Evolutionary conservation across 2,888 invertebrate genomes (phyloP), one percentile per base, ranked within the genome.

Genomic region (Ectemnius cavifrons): DNA sequence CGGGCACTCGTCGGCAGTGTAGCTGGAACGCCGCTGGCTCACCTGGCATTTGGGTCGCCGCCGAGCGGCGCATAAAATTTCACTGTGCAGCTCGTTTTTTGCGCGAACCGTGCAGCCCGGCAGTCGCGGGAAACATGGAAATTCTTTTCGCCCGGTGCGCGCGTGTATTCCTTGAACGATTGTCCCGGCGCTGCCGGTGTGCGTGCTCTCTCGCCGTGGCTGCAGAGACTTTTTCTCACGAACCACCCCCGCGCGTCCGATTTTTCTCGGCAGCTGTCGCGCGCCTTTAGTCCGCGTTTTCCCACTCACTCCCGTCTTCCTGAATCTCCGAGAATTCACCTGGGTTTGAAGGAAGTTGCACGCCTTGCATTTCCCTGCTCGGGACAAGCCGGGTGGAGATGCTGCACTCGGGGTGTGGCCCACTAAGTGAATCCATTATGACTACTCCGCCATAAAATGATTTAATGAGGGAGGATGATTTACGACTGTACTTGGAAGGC

Each of bases 401-500:
- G 1, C 20, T 5, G 20, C 45, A 20, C 46, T 45, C 2, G 23
- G 23, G 20, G 3, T 16, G 14, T 37, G 27, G n/a, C 37, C 1
- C 37, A 8, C 16, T 52, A 52, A 52, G n/a, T 52, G 52, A 52
- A 52, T 52, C 52, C 52, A 52, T 52, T 52, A 52, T 16, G 52
- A 52, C 4, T 52, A 52, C 52, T 52, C 3, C 14, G 18, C 18
- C 27, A 20, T 46, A 20, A 62, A 62, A 62, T 16, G 62, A 62
- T 20, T 62, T 45, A 46, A 63, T 28, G 49, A 49, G 23, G 27
- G n/a, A 20, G 20, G 6, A 49, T 63, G 63, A 63, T 49, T 63
- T n/a, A 63, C 47, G 23, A 13, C 6, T 46, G 46, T 23, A 46
- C 18, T 45, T 46, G 20, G 46, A 18, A 37, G 46, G 18, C 18